Evolutionary conservation across 2,113 vertebrate species (phyloP).

Genomic region (Megalops atlanticus): DNA sequence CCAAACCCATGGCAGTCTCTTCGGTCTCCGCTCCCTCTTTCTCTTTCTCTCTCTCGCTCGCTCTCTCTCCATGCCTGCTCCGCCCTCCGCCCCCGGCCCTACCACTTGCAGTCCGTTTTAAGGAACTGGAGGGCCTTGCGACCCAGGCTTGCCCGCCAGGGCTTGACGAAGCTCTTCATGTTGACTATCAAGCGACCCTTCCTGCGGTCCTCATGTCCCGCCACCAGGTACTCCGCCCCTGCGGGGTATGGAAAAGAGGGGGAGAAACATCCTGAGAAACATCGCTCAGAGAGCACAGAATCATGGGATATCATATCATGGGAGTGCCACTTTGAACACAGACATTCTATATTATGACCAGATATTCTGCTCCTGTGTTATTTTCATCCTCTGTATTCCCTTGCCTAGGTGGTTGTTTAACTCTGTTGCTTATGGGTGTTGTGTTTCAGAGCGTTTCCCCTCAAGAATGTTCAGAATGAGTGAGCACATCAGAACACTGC

Average conservation of each 20-base stretch:
- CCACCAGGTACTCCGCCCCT: constrained; percentile 92
- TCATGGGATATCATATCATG: background rate
- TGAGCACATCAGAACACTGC: too few relatives aligned
- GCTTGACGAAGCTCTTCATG: constrained; percentile 97
- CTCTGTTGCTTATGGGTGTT: too few relatives aligned
- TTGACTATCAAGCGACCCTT: constrained; percentile 86
- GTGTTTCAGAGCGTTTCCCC: too few relatives aligned
- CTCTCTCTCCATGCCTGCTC: background rate
- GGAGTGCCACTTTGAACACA: too few relatives aligned
- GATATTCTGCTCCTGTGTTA: too few relatives aligned
- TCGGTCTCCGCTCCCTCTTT: background rate
- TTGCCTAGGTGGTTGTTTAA: too few relatives aligned
- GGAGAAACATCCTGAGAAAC: background rate
- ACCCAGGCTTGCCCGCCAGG: constrained; percentile 86
- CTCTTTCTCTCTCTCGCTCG: constrained; percentile 3
- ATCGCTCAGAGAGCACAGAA: background rate
- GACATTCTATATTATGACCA: too few relatives aligned
- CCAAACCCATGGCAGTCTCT: constrained; percentile 26
- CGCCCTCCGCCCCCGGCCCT: constrained; percentile 23
- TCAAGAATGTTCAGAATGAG: too few relatives aligned
- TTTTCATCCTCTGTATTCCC: too few relatives aligned
- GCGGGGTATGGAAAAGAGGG: constrained; percentile 14
- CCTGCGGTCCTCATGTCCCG: constrained; percentile 85
- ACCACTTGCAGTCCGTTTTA: constrained; percentile 85
- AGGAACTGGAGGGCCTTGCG: constrained; percentile 87